Conservation (phyloP, 2,888 invertebrate genomes). For the Troides oblongomaculatus region DNA sequence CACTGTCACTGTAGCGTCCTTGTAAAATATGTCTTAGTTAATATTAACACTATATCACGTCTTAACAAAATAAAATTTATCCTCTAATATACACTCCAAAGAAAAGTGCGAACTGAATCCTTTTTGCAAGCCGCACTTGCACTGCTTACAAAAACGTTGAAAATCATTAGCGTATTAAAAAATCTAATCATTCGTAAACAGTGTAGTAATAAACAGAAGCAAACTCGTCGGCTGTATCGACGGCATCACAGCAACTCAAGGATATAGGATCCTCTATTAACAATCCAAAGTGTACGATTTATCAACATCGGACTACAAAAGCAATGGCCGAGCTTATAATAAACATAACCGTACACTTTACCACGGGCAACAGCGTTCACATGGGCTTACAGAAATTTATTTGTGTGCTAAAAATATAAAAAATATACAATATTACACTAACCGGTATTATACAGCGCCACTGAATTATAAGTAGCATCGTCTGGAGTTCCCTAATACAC, state of each 20-base stretch:
- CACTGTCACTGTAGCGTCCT: not conserved
- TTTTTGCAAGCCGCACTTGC: conserved; percentile 5
- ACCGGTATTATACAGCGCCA: conserved; percentile 30
- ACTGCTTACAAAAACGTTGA: not conserved
- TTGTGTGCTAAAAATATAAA: conserved; percentile 34
- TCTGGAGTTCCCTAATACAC: conserved; percentile 17
- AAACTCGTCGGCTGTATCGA: conserved; percentile 30
- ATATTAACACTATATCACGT: conserved; percentile 23
- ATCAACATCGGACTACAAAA: conserved; percentile 45
- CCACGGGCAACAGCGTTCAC: conserved; percentile 37
- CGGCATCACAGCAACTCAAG: conserved; percentile 33
- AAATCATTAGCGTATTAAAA: not conserved
- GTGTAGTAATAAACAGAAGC: conserved; percentile 3
- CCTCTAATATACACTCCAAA: not conserved
- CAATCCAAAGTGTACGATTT: conserved; percentile 42
- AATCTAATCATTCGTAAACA: not conserved
- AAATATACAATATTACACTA: conserved; percentile 33
- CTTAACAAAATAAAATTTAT: conserved; percentile 17
- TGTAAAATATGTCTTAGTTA: conserved; percentile 11
- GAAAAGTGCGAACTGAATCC: conserved; percentile 16
- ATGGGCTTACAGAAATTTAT: conserved; percentile 40
- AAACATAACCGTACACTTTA: conserved; percentile 35
- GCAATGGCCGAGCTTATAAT: conserved; percentile 38
- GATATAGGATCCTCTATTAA: conserved; percentile 39
- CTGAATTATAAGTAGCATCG: conserved; percentile 28